Percentiles rank a stretch among this genome's conserved stretches.
Conservation (phyloP, 2,113 vertebrate genomes). For the Heteronetta atricapilla region DNA sequence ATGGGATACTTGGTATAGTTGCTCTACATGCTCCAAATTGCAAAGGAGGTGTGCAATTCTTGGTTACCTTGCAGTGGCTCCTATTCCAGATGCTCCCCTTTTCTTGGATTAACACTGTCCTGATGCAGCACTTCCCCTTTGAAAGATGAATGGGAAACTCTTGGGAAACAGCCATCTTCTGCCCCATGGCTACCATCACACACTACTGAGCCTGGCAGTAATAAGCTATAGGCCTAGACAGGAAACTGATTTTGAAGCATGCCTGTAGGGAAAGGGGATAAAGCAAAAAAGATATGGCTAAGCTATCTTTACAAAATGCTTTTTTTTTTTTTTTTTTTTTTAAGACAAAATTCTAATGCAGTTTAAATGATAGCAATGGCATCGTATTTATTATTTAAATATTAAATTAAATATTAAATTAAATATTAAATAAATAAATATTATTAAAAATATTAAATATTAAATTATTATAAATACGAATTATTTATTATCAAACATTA, state of each 20-base stretch:
- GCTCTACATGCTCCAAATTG: not conserved
- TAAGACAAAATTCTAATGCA: not conserved
- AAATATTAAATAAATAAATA: no score
- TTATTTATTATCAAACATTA: no score
- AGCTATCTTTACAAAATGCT: not conserved
- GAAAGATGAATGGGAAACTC: not conserved
- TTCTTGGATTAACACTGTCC: not conserved
- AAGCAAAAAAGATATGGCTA: not conserved
- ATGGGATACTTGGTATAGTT: not conserved
- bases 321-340: not conserved
- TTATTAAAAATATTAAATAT: no score
- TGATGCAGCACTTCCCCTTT: not conserved
- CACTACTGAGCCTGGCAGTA: not conserved
- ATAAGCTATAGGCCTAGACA: not conserved
- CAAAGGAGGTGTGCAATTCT: not conserved
- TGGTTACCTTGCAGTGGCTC: not conserved
- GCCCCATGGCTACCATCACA: not conserved
- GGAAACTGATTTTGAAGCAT: not conserved
- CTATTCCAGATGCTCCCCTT: accelerated
- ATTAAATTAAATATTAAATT: no score
- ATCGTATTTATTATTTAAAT: not conserved
- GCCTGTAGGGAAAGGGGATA: not conserved
- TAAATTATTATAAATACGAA: no score
- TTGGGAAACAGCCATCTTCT: not conserved
- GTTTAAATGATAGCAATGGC: not conserved